Evolutionary conservation across 1,140 invertebrate genomes (phyloP).

Genomic region (Aphidius ervi): DNA sequence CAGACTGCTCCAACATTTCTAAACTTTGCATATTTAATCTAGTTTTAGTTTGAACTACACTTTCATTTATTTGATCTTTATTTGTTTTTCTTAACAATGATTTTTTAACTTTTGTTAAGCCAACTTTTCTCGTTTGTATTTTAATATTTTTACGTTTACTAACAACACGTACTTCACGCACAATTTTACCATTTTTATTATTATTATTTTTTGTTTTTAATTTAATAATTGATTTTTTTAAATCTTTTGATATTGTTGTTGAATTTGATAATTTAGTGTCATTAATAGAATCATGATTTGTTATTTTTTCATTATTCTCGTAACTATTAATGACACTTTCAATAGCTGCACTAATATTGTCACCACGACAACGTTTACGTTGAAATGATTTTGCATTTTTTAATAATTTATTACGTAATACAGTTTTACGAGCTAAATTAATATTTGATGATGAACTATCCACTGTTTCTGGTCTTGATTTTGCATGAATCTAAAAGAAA

Average conservation of each 20-base stretch:
- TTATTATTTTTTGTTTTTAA: slow-evolving; percentile 13
- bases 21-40: slow-evolving; percentile 7
- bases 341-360: slow-evolving; percentile 39
- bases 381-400: slow-evolving; percentile 48
- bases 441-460: slow-evolving; percentile 34
- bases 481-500: slow-evolving; percentile 38
- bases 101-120: not conserved
- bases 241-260: slow-evolving; percentile 12
- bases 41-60: not conserved
- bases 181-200: slow-evolving; percentile 24
- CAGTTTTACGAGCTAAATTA: slow-evolving; percentile 39
- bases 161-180: slow-evolving; percentile 31
- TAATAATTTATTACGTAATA: slow-evolving; percentile 43
- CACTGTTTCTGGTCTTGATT: slow-evolving; percentile 33
- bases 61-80: not conserved
- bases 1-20: not conserved
- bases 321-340: slow-evolving; percentile 37
- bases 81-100: slow-evolving; percentile 1
- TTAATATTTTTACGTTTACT: slow-evolving; percentile 40
- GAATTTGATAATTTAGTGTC: slow-evolving; percentile 13
- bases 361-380: slow-evolving; percentile 39
- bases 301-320: slow-evolving; percentile 11
- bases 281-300: slow-evolving; percentile 1
- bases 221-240: slow-evolving; percentile 1
- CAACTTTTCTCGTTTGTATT: slow-evolving; percentile 20